These are phyloP conservation scores for Monoplex corrugatus DNA, from an alignment of 2,888 invertebrate species.

Conservation along the genomic window DNA sequence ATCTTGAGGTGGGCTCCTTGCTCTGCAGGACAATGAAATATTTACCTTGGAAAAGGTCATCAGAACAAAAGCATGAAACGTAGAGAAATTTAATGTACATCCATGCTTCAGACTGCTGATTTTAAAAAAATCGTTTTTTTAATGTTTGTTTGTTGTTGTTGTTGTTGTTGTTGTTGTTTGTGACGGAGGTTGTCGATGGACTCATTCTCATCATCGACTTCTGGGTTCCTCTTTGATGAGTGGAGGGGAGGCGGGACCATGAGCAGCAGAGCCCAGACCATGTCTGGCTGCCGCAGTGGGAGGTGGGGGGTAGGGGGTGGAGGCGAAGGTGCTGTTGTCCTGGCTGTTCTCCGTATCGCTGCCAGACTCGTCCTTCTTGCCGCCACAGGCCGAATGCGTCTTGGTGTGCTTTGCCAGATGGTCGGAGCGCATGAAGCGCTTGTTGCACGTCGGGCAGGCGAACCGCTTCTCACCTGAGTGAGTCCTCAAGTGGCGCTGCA, in stretches of 20 bases:
- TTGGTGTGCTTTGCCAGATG: constrained; percentile 96
- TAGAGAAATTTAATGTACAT: no score
- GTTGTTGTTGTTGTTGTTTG: no score
- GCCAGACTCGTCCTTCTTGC: constrained; percentile 67
- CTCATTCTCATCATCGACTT: not conserved
- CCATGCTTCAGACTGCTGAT: no score
- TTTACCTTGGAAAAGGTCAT: no score
- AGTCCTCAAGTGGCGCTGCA: constrained; percentile 35
- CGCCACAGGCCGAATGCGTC: constrained; percentile 85
- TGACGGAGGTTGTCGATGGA: no score
- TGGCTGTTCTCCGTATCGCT: constrained; percentile 68
- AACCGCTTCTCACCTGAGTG: constrained; percentile 22
- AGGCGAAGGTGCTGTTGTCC: constrained; percentile 57
- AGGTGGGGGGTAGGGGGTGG: constrained; percentile 43
- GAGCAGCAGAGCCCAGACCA: constrained; percentile 36
- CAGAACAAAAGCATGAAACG: no score
- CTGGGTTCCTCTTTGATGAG: constrained; percentile 50
- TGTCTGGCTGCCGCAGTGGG: not conserved
- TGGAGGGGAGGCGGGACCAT: constrained; percentile 42
- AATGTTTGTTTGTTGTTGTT: no score
- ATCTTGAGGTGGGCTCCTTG: not conserved
- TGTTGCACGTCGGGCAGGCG: constrained; percentile 24
- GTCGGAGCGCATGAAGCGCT: constrained; percentile 79
- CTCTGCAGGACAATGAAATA: no score
- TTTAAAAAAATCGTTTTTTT: no score